Conservation (phyloP, 2,113 vertebrate species). For the Caracal caracal region DNA sequence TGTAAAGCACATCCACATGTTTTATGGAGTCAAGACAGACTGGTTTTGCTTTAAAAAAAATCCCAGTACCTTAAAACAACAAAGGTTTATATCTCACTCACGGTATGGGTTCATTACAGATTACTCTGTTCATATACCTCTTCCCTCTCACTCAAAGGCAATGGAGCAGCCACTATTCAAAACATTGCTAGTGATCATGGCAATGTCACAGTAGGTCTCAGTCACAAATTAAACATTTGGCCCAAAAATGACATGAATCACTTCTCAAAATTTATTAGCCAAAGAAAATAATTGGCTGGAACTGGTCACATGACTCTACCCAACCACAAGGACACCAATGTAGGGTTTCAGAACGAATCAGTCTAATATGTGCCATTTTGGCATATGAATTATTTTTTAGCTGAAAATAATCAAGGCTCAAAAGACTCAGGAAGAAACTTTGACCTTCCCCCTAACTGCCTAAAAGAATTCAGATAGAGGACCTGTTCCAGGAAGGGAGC, state of each 20-base stretch:
- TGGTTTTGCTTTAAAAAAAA: not conserved
- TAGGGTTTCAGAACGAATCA: not conserved
- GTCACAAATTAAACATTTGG: not conserved
- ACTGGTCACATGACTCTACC: not conserved
- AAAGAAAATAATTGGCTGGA: not conserved
- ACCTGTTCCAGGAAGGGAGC: not conserved
- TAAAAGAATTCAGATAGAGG: not conserved
- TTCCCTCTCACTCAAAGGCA: not conserved
- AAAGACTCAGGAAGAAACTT: not conserved
- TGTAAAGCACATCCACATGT: not conserved
- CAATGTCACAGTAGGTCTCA: not conserved
- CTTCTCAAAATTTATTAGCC: not conserved
- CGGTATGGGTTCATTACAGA: not conserved
- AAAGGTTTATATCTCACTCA: not conserved
- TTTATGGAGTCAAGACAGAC: not conserved
- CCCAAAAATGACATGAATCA: not conserved
- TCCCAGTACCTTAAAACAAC: not conserved
- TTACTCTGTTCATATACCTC: not conserved
- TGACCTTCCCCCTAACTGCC: not conserved
- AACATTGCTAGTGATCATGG: not conserved
- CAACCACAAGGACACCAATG: not conserved
- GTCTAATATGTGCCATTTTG: not conserved
- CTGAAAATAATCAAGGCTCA: not conserved
- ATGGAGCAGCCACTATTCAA: not conserved
- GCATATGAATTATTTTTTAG: not conserved